Percentiles rank a stretch among this genome's conserved stretches.
Evolutionary conservation across 2,888 invertebrate species (phyloP).

Genomic region (Pollenia angustigena): DNA sequence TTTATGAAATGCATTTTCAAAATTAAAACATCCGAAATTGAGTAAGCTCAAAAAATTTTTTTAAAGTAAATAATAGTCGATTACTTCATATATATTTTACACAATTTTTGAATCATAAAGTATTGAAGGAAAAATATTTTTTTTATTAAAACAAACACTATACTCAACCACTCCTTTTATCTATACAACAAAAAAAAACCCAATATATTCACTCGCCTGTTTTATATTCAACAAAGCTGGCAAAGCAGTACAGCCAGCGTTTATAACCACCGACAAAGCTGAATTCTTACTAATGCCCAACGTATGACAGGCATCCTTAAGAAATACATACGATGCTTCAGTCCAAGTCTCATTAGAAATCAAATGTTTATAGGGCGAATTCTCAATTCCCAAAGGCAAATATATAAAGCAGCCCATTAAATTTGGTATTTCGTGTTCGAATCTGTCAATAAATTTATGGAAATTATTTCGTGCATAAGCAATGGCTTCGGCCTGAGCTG

Average conservation of each 20-base stretch:
- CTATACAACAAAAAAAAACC: too few relatives aligned
- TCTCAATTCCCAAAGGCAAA: constrained; percentile 90
- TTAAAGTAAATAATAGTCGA: too few relatives aligned
- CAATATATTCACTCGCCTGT: constrained; percentile 84
- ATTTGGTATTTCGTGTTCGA: constrained; percentile 93
- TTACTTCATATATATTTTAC: too few relatives aligned
- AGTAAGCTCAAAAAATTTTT: too few relatives aligned
- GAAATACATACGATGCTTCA: constrained; percentile 93
- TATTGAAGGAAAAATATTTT: too few relatives aligned
- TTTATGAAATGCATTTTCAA: too few relatives aligned
- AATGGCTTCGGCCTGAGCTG: constrained; percentile 92
- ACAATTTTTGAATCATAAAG: too few relatives aligned
- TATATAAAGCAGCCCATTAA: constrained; percentile 94
- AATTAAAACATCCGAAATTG: too few relatives aligned
- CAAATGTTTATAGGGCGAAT: constrained; percentile 91
- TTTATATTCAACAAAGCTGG: constrained; percentile 97
- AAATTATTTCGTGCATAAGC: constrained; percentile 94
- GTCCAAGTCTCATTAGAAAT: constrained; percentile 91
- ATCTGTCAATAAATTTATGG: constrained; percentile 90
- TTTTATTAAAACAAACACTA: not conserved
- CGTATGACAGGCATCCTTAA: constrained; percentile 95
- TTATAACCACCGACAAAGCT: constrained; percentile 95
- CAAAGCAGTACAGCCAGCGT: constrained; percentile 96
- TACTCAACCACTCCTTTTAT: not conserved
- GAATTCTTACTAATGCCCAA: constrained; percentile 95